phyloP scores from a whole-genome alignment of 2,888 invertebrate genomes.

The Pristionchus japonicus region DNA sequence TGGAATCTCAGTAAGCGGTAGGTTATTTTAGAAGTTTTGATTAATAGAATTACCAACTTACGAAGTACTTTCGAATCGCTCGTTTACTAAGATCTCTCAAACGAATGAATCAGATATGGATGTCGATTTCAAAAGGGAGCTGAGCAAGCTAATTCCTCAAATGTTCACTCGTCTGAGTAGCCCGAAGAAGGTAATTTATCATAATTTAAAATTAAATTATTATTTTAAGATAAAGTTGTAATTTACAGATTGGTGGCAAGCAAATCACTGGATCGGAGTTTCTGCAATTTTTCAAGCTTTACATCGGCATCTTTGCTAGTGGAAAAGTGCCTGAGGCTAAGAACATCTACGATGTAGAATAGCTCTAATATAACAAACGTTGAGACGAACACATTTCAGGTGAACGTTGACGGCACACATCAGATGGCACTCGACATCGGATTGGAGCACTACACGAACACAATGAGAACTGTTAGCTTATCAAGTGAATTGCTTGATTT shows the following conservation, averaged over 20 bases:
- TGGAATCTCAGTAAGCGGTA: background rate
- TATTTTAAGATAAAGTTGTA: background rate
- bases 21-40: no score
- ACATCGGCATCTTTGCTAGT: background rate
- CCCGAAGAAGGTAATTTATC: background rate
- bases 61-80: no score
- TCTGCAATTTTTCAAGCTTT: background rate
- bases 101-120: background rate
- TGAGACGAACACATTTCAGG: no score
- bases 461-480: background rate
- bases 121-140: background rate
- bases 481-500: background rate
- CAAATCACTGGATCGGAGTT: background rate
- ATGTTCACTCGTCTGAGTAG: background rate
- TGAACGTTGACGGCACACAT: background rate
- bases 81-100: background rate
- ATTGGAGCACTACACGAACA: background rate
- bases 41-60: no score
- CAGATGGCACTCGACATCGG: background rate
- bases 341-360: background rate
- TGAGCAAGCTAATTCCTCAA: background rate
- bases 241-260: background rate
- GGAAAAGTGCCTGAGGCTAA: slow-evolving; percentile 18
- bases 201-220: background rate
- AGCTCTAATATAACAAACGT: no score